phyloP scores from a whole-genome alignment of 92 coral and sea anemone genomes.

The Heliopora coerulea region DNA sequence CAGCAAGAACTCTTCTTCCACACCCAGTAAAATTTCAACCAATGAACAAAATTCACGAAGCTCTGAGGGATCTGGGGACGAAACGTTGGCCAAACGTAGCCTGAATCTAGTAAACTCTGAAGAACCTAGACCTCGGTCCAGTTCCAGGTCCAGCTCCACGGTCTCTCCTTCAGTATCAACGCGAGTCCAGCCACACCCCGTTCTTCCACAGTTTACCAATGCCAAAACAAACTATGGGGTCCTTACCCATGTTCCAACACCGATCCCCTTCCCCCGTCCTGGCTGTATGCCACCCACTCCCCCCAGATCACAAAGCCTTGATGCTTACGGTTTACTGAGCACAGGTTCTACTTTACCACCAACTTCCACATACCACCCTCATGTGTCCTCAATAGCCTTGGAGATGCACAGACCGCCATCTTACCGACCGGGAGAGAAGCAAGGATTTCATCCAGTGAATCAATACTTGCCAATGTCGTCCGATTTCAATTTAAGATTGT shows the following conservation, averaged over 20 bases:
- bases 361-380: constrained; percentile 12
- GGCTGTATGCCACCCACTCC: constrained; percentile 5
- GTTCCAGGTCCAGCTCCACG: constrained; percentile 5
- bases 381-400: constrained; percentile 29
- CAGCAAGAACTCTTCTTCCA: constrained; percentile 10
- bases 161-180: constrained; percentile 28
- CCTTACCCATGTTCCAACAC: constrained; percentile 29
- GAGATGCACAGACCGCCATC: constrained; percentile 8
- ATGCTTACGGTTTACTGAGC: constrained; percentile 17
- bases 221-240: constrained; percentile 19
- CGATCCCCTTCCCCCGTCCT: constrained; percentile 24
- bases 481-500: background rate
- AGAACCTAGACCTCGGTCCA: background rate
- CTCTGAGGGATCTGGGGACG: constrained; percentile 33
- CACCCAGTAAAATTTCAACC: constrained; percentile 17
- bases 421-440: background rate
- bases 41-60: background rate
- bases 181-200: constrained; percentile 25
- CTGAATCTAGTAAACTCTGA: constrained; percentile 19
- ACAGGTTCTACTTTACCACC: constrained; percentile 1
- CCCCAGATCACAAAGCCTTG: constrained; percentile 23
- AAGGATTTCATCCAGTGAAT: constrained; percentile 28
- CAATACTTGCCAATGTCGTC: background rate
- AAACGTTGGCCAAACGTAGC: constrained; percentile 49
- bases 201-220: constrained; percentile 28